Evolutionary conservation across 53 echinoderm and acorn worm species (phyloP), one percentile per base, ranked within the genome.

Genomic region (Paelopatides confundens): DNA sequence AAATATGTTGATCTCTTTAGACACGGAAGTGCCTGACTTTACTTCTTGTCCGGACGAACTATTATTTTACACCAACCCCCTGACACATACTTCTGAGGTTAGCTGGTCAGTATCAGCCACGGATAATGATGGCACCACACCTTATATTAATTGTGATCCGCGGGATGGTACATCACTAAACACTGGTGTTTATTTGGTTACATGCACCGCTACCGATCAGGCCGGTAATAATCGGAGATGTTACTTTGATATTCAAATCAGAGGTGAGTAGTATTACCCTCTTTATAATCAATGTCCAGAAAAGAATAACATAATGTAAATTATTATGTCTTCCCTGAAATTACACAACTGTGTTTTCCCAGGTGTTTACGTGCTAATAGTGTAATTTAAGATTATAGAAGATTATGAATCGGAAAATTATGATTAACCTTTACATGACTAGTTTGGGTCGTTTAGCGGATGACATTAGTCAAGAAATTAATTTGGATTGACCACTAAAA

Each of bases 71-170:
- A 77, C 93, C 5, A 88, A 90, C 18, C 66, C 86, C 37, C 27
- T 68, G 3, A 82, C 83, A 21, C 65, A 70, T 49, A 1, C 31
- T 0, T 88, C 90, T n/a, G 34, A 76, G 18, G 63, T 92, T 23
- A 26, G 64, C 63, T 68, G 79, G 58, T 14, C 65, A 12, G 26
- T 92, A 26, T 53, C 71, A 5, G 93, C 93, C 18, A 69, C 83
- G 12, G 95, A 95, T 38, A 95, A 95, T 62, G 78, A 66, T 46
- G 91, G 69, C 47, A 26, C 0, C 24, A 63, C 79, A 43, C 91
- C 89, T 14, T 26, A 46, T 5, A 88, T 93, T 63, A 86, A 86
- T 32, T 95, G 95, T 78, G 84, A 93, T 77, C 93, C 84, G 9
- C 52, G 23, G 40, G 24, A 86, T 23, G 95, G 89, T 23, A 18